Percentiles rank a stretch among this genome's conserved stretches.
phyloP scores from a whole-genome alignment of 2,797 vertebrate species.

The Sciurus vulgaris region DNA sequence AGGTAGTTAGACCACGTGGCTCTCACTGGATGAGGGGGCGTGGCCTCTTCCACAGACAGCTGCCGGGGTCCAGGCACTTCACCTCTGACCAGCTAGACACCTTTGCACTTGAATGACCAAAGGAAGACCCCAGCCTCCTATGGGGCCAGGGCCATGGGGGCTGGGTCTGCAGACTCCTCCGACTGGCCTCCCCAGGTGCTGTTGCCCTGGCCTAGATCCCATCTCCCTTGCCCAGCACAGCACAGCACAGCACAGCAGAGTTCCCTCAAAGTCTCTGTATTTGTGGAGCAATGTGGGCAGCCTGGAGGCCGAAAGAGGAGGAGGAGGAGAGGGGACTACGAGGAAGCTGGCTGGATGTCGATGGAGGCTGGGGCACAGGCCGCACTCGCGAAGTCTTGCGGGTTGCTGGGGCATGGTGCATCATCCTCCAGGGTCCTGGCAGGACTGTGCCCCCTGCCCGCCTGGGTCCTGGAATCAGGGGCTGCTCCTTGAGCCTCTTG shows the following conservation, averaged over 20 bases:
- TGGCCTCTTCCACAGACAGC: not conserved
- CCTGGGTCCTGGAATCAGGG: not conserved
- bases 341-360: not conserved
- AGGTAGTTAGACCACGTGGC: not conserved
- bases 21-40: not conserved
- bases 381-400: not conserved
- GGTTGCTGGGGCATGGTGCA: fast-evolving
- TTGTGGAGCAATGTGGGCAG: not conserved
- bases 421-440: not conserved
- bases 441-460: not conserved
- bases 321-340: not conserved
- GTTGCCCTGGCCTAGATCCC: not conserved
- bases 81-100: not conserved
- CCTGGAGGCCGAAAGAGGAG: too few relatives aligned
- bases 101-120: not conserved
- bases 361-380: not conserved
- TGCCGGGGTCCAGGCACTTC: not conserved
- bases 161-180: not conserved
- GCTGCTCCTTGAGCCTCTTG: not conserved
- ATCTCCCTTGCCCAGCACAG: not conserved
- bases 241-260: not conserved
- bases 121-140: not conserved
- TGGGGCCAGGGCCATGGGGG: not conserved
- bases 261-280: not conserved
- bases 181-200: not conserved